Evolutionary conservation across 2,797 vertebrate species (phyloP).

Genomic region (Intellagama lesueurii): DNA sequence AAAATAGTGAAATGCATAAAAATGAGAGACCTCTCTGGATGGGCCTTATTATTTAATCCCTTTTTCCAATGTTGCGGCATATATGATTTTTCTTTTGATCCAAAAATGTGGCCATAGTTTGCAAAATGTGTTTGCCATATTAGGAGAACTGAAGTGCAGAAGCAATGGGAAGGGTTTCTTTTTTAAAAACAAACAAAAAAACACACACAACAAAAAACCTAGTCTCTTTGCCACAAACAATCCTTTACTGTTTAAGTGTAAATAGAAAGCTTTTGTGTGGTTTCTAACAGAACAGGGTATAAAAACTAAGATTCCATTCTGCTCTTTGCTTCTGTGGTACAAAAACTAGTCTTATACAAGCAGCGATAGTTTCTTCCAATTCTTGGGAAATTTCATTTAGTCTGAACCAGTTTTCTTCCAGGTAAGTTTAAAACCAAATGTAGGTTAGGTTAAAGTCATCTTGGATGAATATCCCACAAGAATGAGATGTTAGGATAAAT

Average conservation of each 20-base stretch:
- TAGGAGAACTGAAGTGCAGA: constrained; percentile 36
- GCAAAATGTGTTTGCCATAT: constrained; percentile 49
- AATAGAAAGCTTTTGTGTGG: constrained; percentile 43
- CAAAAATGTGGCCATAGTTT: constrained; percentile 37
- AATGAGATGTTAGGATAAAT: background rate
- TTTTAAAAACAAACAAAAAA: background rate
- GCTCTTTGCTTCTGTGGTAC: background rate
- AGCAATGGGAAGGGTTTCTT: background rate
- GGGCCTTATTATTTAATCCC: constrained; percentile 44
- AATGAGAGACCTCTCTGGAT: constrained; percentile 33
- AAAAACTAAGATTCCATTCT: constrained; percentile 24
- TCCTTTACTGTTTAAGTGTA: constrained; percentile 3
- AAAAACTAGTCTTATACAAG: background rate
- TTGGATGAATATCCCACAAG: background rate
- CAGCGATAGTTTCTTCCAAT: background rate
- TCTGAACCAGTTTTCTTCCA: background rate
- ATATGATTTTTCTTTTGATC: constrained; percentile 48
- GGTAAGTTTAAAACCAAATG: background rate
- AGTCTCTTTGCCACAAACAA: constrained; percentile 23
- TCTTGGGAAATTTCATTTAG: background rate
- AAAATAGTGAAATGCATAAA: constrained; percentile 47
- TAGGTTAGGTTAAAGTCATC: background rate
- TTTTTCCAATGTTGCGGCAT: constrained; percentile 21
- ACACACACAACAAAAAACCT: too few species aligned
- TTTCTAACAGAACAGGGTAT: constrained; percentile 9